A percentile compares a stretch with the other conserved stretches of the same genome.
phyloP scores from a whole-genome alignment of 2,113 vertebrate genomes.

The Callithrix jacchus region DNA sequence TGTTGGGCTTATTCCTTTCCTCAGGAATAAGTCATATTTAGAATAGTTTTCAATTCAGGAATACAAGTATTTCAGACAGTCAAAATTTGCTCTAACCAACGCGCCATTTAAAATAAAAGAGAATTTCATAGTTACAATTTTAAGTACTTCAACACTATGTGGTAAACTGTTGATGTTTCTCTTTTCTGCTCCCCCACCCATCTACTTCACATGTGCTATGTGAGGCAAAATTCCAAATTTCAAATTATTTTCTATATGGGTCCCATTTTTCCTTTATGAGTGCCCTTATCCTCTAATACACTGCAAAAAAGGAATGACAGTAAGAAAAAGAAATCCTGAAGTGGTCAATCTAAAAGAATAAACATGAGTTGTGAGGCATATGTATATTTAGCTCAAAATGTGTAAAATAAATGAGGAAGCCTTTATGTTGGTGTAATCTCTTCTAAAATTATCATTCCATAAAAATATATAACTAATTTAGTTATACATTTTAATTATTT shows the following conservation, averaged over 20 bases:
- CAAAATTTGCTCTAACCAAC: neutral
- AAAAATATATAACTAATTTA: neutral
- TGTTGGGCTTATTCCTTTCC: neutral
- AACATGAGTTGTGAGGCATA: neutral
- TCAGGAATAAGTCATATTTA: neutral
- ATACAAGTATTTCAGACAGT: neutral
- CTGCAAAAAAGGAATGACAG: neutral
- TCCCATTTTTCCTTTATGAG: neutral
- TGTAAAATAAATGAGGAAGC: neutral
- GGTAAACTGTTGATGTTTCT: neutral
- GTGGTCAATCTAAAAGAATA: neutral
- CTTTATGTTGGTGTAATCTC: neutral
- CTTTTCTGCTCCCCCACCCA: neutral
- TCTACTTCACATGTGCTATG: neutral
- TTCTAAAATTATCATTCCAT: neutral
- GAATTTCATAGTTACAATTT: neutral
- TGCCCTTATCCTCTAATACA: neutral
- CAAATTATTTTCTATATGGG: neutral
- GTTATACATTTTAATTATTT: neutral
- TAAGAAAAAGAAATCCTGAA: neutral
- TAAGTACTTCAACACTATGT: neutral
- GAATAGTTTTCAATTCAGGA: neutral
- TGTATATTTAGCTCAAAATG: neutral
- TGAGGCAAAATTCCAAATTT: neutral
- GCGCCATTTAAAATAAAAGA: no score